A percentile compares a stretch with the other conserved stretches of the same genome.
These are phyloP conservation scores for Hirudinaria manillensis DNA, from an alignment of 2,888 invertebrate species.

Conservation along the genomic window DNA sequence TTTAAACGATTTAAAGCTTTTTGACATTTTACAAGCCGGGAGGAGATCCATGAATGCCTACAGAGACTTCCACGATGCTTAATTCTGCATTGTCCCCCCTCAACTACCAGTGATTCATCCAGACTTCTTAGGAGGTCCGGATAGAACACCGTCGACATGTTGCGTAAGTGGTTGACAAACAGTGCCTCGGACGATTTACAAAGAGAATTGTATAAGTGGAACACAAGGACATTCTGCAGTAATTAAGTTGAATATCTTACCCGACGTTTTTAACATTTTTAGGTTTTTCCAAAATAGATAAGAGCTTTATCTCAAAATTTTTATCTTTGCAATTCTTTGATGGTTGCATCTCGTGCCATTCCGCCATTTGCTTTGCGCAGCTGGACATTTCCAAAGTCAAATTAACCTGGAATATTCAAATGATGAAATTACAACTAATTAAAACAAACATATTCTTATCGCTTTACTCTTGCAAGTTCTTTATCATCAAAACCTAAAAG, in stretches of 20 bases:
- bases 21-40: too few species aligned
- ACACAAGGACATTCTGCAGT: too few species aligned
- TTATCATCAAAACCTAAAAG: constrained; percentile 23
- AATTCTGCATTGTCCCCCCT: too few species aligned
- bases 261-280: constrained; percentile 26
- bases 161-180: too few species aligned
- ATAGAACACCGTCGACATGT: too few species aligned
- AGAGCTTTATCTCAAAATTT: not conserved
- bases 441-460: not conserved
- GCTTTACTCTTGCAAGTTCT: constrained; percentile 25
- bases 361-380: constrained; percentile 11
- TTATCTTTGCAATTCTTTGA: constrained; percentile 1
- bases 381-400: constrained; percentile 3
- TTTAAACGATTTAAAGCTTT: too few species aligned
- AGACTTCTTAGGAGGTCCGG: too few species aligned
- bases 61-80: too few species aligned
- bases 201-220: too few species aligned
- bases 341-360: constrained; percentile 12
- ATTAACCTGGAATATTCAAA: constrained; percentile 1
- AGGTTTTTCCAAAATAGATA: constrained; percentile 18
- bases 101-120: too few species aligned
- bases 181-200: too few species aligned
- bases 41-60: too few species aligned
- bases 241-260: not conserved
- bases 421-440: not conserved